Evolutionary conservation across 2,888 invertebrate species (phyloP), one percentile per base, ranked within the genome.

Genomic region (Plagiodera versicolora): DNA sequence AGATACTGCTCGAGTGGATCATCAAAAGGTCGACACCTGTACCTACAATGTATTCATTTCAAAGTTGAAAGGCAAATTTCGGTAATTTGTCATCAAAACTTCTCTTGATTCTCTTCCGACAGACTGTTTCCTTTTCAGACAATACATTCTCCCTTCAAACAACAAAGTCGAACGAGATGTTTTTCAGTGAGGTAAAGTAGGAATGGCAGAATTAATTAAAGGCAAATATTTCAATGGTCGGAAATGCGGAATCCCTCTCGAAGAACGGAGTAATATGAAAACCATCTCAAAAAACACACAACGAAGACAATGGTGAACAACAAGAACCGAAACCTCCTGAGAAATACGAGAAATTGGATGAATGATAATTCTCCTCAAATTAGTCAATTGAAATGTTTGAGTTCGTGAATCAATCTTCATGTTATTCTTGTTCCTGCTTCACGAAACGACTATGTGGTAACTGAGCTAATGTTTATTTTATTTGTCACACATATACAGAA

Each of bases 31-130:
- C 14, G 39, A 14, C 39, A 8, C 10, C 16, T 35, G 53, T 53
- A 24, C 44, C 53, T 44, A 11, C 44, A 30, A 10, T 44, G 20
- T 53, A 44, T 53, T 53, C 16, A 2, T 53, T 53, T n/a, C 44
- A 16, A 20, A 53, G 24, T 44, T 14, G 53, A n/a, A 53, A 53
- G 16, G 20, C 39, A 39, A 19, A 32, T 19, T 52, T 20, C 39
- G 52, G 30, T 52, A 24, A 53, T 44, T 53, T 53, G 44, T 35
- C 9, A 45, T 19, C 39, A 16, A 28, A 44, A 53, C 53, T 53
- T 53, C 35, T 44, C 45, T 35, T 24, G 35, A 44, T 44, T 53
- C 14, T 8, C 45, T 44, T 44, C 24, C 53, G 18, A 19, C 44
- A 11, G 44, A 24, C 53, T 53, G 53, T 18, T 24, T 39, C 45